Base-by-base conservation (phyloP, 2,888 invertebrate genomes). In the Elegia similella region DNA sequence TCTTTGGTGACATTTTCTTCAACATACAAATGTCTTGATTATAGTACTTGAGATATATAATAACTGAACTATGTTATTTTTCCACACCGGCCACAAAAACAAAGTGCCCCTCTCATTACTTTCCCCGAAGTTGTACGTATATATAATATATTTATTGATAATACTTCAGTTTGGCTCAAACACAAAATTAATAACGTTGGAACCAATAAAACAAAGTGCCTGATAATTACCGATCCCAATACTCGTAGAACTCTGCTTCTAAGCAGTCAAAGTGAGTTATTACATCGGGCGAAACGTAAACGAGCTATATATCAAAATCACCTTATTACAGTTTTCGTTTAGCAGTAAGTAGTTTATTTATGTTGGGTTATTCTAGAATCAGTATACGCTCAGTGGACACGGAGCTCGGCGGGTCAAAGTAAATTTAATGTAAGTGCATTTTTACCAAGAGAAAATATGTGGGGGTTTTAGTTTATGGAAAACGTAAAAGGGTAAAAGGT, bases 251-350 rank as follows among this genome's bases (percentile, higher is more conserved):
- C 50, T 34, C 34, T 13, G 32, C 16, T 50, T 38, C 34, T 50
- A 34, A 50, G 34, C 50, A 50, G 50, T 34, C 34, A 15, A 50
- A 34, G 10, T 42, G 29, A 42, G 29, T 42, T 42, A 42, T 42
- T 52, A 23, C 23, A 7, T 42, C 29, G 16, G 16, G 2, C 15
- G 34, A 50, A 10, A 10, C 16, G 16, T 43, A 16, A 43, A 43
- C 8, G 43, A 43, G 43, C 43, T 16, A 43, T 43, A 43, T 46
- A 46, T 23, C 17, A 46, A 15, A 15, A 12, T 12, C 46, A 46
- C 12, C 17, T 46, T 23, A 46, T 10, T 23, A n/a, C 12, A 23
- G 23, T 23, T 12, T 46, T 29, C 46, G 23, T 29, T 12, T 46
- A 17, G 23, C 44, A 12, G 23, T 23, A 46, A 46, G 12, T 23